These are phyloP conservation scores for Gastracanthus pulcherrimus DNA, from an alignment of 2,888 invertebrate genomes.

Conservation along the genomic window DNA sequence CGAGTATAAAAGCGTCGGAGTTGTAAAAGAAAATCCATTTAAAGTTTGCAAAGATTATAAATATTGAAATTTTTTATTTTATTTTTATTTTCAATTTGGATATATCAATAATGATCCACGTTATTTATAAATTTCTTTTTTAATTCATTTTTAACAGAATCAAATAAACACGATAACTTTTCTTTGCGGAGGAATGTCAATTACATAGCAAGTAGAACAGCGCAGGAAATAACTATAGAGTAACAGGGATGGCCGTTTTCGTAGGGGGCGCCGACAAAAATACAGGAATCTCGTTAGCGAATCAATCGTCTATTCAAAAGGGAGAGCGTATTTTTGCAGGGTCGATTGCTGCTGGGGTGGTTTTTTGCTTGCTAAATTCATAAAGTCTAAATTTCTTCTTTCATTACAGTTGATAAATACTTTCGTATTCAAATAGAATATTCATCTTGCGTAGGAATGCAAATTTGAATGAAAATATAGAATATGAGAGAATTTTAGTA, in stretches of 20 bases:
- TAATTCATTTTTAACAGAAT: no score
- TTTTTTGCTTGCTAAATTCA: neutral
- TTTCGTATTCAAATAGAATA: no score
- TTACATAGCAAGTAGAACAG: neutral
- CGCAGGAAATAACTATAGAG: conserved; percentile 23
- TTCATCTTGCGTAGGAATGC: no score
- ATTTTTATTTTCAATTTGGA: no score
- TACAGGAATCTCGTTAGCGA: conserved; percentile 31
- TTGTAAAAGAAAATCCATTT: neutral
- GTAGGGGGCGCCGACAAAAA: neutral
- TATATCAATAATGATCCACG: no score
- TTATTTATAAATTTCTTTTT: no score
- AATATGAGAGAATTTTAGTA: no score
- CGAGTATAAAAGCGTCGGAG: neutral
- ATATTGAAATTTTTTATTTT: no score
- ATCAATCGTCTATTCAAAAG: conserved; percentile 37
- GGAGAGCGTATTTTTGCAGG: neutral
- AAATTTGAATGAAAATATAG: neutral
- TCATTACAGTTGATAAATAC: no score
- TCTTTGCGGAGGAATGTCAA: no score
- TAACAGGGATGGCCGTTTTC: conserved; percentile 13
- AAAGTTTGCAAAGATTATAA: neutral
- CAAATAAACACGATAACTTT: no score
- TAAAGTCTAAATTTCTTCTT: neutral
- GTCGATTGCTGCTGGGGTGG: neutral